These are phyloP conservation scores for Lithosia quadra DNA, from an alignment of 2,888 invertebrate genomes.

Conservation along the genomic window DNA sequence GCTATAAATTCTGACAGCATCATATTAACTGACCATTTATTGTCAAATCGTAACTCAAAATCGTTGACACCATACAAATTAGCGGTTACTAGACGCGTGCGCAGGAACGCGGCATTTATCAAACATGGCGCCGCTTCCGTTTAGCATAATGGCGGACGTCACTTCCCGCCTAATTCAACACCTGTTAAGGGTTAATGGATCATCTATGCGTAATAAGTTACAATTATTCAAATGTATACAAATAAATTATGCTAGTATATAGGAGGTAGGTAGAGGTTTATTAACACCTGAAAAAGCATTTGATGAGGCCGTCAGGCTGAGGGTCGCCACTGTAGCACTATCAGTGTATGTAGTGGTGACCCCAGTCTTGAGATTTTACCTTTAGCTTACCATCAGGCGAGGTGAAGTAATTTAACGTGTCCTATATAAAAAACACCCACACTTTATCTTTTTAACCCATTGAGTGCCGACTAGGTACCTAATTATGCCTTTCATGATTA, in stretches of 20 bases:
- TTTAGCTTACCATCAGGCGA: no score
- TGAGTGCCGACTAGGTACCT: no score
- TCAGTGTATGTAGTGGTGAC: no score
- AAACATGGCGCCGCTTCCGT: slow-evolving; percentile 77
- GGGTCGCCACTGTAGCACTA: no score
- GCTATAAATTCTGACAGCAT: slow-evolving; percentile 8
- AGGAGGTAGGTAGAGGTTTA: background rate
- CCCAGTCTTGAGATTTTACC: no score
- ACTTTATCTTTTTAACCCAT: no score
- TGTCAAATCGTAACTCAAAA: slow-evolving; percentile 38
- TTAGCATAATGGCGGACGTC: slow-evolving; percentile 53
- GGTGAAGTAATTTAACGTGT: no score
- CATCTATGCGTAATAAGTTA: slow-evolving; percentile 30
- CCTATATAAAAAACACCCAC: no score
- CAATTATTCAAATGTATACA: background rate
- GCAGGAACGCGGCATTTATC: slow-evolving; percentile 71
- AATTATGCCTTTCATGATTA: no score
- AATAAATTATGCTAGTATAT: background rate
- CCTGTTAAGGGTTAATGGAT: slow-evolving; percentile 47
- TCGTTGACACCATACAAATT: slow-evolving; percentile 51
- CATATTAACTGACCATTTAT: slow-evolving; percentile 32
- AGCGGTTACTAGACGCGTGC: slow-evolving; percentile 67
- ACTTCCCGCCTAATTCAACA: slow-evolving; percentile 53
- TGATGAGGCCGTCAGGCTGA: no score
- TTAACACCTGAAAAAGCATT: background rate